phyloP scores from a whole-genome alignment of 2,888 invertebrate species.

The Andrena dorsata region DNA sequence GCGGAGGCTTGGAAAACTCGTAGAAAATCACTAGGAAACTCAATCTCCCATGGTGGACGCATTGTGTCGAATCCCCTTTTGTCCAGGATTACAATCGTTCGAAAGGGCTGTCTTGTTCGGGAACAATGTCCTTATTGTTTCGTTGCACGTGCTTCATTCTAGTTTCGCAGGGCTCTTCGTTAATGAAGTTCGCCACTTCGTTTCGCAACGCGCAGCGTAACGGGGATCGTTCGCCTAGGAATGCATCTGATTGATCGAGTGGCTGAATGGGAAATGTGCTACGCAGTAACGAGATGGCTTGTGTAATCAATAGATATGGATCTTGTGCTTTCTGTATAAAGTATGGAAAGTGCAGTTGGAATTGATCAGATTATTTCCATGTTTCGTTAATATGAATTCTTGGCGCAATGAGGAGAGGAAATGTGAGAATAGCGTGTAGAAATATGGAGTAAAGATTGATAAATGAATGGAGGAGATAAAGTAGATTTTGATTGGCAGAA shows the following conservation, averaged over 20 bases:
- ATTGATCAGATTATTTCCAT: no score
- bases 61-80: slow-evolving; percentile 48
- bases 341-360: no score
- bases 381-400: no score
- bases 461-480: no score
- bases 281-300: no score
- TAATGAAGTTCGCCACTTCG: slow-evolving; percentile 11
- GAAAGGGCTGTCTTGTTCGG: slow-evolving; percentile 46
- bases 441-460: no score
- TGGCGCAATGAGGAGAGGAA: no score
- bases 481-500: no score
- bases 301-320: no score
- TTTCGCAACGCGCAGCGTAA: neutral
- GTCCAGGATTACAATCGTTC: slow-evolving; percentile 41
- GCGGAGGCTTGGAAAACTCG: neutral
- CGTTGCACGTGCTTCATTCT: slow-evolving; percentile 10
- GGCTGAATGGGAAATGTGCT: no score
- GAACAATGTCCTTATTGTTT: slow-evolving; percentile 52
- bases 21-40: neutral
- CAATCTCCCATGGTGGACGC: slow-evolving; percentile 22
- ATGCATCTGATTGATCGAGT: neutral
- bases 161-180: neutral
- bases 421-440: no score
- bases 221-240: neutral
- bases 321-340: no score